Evolutionary conservation across 2,113 vertebrate genomes (phyloP).

Genomic region (Sterna hirundo): DNA sequence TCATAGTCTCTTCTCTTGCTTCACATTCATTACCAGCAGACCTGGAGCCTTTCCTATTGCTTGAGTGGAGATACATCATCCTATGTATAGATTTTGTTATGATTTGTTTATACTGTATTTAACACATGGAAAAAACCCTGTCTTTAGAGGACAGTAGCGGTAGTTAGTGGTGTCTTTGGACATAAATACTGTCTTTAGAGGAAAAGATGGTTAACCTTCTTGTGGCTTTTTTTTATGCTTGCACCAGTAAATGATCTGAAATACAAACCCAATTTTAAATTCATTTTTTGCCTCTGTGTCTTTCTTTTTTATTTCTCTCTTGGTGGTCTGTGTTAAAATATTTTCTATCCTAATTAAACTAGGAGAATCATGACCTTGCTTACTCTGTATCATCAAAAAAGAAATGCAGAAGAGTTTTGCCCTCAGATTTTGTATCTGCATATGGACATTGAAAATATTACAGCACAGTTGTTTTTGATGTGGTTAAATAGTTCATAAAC

Average conservation of each 20-base stretch:
- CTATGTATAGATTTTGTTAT: neutral
- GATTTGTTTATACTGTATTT: constrained; percentile 12
- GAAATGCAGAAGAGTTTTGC: neutral
- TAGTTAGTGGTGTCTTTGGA: constrained; percentile 47
- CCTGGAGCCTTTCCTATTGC: neutral
- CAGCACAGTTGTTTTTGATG: neutral
- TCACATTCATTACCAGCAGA: neutral
- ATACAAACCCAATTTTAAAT: neutral
- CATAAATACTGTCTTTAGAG: constrained; percentile 18
- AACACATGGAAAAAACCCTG: neutral
- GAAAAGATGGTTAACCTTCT: constrained; percentile 33
- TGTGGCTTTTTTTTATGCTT: constrained; percentile 4
- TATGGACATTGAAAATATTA: neutral
- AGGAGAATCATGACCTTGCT: neutral
- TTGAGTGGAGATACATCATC: neutral
- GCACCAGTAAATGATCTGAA: neutral
- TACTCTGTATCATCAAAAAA: neutral
- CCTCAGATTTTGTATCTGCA: neutral
- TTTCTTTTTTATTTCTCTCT: neutral
- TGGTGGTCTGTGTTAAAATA: neutral
- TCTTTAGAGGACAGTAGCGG: constrained; percentile 5
- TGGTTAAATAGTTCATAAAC: neutral
- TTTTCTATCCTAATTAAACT: neutral
- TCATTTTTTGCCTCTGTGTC: neutral
- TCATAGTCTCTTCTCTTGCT: neutral